phyloP scores from a whole-genome alignment of 2,888 invertebrate species.

The Tridacna gigas region DNA sequence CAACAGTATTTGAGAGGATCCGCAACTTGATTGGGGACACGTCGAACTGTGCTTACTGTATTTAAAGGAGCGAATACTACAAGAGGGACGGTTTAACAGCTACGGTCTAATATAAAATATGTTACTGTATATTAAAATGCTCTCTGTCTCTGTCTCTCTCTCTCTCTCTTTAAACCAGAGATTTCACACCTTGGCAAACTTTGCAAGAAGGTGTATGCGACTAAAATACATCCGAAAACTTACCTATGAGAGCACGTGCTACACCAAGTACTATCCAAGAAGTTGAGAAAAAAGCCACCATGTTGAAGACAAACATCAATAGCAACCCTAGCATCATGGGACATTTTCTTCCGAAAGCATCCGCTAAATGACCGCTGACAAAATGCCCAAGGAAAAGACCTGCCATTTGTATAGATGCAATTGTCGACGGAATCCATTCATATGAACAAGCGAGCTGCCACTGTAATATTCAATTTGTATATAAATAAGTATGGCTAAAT shows the following conservation, averaged over 20 bases:
- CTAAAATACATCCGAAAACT: neutral
- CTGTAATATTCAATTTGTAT: slow-evolving; percentile 36
- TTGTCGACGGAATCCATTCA: slow-evolving; percentile 62
- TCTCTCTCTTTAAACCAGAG: no score
- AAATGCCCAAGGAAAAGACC: slow-evolving; percentile 67
- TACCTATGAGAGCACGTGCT: slow-evolving; percentile 50
- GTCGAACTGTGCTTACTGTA: no score
- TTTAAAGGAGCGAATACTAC: no score
- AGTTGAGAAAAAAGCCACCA: slow-evolving; percentile 58
- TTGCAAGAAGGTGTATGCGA: no score
- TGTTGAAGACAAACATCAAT: slow-evolving; percentile 47
- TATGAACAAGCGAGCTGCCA: slow-evolving; percentile 64
- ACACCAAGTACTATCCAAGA: slow-evolving; percentile 69
- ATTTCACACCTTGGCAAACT: no score
- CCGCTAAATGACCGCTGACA: slow-evolving; percentile 67
- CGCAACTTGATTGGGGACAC: no score
- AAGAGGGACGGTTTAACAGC: no score
- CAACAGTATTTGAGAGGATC: no score
- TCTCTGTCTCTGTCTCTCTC: no score
- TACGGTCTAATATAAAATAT: no score
- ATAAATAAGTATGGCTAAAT: no score
- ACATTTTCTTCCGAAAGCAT: slow-evolving; percentile 66
- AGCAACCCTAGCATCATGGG: slow-evolving; percentile 59
- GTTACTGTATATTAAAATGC: no score
- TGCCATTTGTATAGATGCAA: slow-evolving; percentile 70